Conservation (phyloP, 2,113 vertebrate genomes). For the Eptesicus fuscus region DNA sequence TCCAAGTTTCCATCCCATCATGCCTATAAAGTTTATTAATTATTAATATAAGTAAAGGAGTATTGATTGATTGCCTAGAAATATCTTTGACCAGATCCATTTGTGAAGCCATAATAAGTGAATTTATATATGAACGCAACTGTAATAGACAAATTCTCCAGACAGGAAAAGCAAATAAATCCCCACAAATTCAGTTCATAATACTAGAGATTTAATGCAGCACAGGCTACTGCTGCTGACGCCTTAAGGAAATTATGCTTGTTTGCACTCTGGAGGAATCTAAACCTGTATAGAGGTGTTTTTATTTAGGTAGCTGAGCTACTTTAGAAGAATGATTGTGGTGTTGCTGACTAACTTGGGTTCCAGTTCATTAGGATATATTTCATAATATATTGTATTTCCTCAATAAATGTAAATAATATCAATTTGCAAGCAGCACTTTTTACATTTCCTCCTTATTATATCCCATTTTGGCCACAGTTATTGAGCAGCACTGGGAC, state of each 20-base stretch:
- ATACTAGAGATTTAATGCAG: conserved; percentile 7
- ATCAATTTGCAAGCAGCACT: conserved; percentile 33
- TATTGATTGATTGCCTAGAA: conserved; percentile 49
- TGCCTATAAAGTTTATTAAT: not conserved
- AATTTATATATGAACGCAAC: not conserved
- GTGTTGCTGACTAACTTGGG: conserved; percentile 5
- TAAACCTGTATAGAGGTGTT: not conserved
- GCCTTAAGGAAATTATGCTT: not conserved
- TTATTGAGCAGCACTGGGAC: conserved; percentile 2
- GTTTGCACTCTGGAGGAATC: not conserved
- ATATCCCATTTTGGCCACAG: not conserved
- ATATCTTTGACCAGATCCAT: conserved; percentile 19
- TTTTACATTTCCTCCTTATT: conserved; percentile 22
- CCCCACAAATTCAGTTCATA: not conserved
- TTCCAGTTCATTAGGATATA: conserved; percentile 26
- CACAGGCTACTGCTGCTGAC: not conserved
- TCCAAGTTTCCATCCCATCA: not conserved
- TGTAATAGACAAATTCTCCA: not conserved
- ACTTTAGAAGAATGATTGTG: conserved; percentile 15
- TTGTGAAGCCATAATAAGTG: conserved; percentile 24
- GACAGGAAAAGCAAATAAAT: not conserved
- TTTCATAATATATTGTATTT: conserved; percentile 22
- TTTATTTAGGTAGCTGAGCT: not conserved
- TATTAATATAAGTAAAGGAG: conserved; percentile 51
- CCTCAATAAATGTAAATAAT: conserved; percentile 55